Evolutionary conservation across 2,113 vertebrate genomes (phyloP), one percentile per base, ranked within the genome.

Genomic region (Ophthalmotilapia sp.): DNA sequence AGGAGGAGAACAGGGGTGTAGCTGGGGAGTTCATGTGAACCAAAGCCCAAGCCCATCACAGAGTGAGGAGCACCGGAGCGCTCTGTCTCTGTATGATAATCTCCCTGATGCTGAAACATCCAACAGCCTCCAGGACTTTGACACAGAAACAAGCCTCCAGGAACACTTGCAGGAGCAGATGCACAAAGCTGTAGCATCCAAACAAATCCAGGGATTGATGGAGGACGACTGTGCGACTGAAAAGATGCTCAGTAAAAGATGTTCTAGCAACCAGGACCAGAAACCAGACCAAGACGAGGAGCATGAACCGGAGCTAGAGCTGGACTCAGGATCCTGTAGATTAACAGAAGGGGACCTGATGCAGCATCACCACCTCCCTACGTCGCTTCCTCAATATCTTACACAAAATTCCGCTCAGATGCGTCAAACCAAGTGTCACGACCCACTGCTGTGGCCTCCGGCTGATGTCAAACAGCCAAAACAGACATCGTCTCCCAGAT

Each of bases 31-130:
- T 81, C 86, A 53, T 84, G 54, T n/a, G 19, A 84, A 89, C 84
- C 90, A 90, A 88, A 93, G 82, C 33, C 91, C 91, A 40, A 88
- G 83, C 51, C 86, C 92, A 45, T 88, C 88, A 15, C 85, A 86
- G 40, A 95, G 93, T 19, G 87, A 90, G 38, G 87, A 91, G 19
- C 95, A 95, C 3, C n/a, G 91, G 84, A 95, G 94, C 38, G 94
- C 91, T 19, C 90, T 95, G 51, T 96, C 94, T 7, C 93, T 95
- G 60, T 91, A 83, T 14, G 95, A 96, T 86, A 95, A 94, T 86
- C 84, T 91, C 2, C 84, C 88, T 6, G n/a, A 1, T 0, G 62
- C 88, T 0, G n/a, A 47, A 49, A 77, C 14, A 5, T 7, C 85
- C 3, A 19, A 5, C 47, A 86, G 65, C 82, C 81, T 4, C 82